These are phyloP conservation scores for Eristalis tenax DNA, from an alignment of 2,888 invertebrate species.

Conservation along the genomic window DNA sequence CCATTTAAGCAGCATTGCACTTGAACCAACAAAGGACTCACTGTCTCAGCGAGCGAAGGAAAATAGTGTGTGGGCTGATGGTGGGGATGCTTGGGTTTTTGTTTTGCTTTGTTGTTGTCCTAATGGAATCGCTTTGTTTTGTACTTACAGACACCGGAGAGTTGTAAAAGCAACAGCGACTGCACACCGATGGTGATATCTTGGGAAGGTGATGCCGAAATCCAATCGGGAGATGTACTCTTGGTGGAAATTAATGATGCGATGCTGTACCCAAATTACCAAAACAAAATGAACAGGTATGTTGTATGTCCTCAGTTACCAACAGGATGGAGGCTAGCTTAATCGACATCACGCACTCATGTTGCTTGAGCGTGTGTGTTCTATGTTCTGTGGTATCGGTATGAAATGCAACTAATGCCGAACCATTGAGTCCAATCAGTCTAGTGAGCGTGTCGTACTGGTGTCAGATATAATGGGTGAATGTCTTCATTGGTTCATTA, in stretches of 20 bases:
- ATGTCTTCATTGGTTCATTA: too few relatives aligned
- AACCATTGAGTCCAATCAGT: too few relatives aligned
- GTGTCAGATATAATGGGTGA: too few relatives aligned
- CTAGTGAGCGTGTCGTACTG: too few relatives aligned
- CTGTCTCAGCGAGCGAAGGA: neutral
- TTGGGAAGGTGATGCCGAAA: conserved; percentile 87
- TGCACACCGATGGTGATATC: conserved; percentile 84
- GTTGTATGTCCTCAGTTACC: neutral
- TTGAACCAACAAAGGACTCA: conserved; percentile 23
- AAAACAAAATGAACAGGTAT: conserved; percentile 77
- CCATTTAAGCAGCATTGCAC: conserved; percentile 36
- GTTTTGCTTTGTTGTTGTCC: neutral
- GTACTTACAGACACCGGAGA: conserved; percentile 78
- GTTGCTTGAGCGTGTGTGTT: neutral
- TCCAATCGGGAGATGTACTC: conserved; percentile 88
- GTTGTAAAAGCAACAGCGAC: conserved; percentile 81
- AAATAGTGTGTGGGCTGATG: neutral
- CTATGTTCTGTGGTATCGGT: neutral
- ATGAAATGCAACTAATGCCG: neutral
- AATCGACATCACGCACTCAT: neutral
- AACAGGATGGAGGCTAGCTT: neutral
- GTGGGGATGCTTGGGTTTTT: neutral
- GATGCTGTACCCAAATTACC: conserved; percentile 80
- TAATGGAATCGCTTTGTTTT: conserved; percentile 27
- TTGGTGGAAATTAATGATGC: conserved; percentile 87